Percentiles rank a stretch among this genome's conserved stretches.
These are phyloP conservation scores for Rhimphoctona megacephalus DNA, from an alignment of 2,888 invertebrate species.

Conservation along the genomic window DNA sequence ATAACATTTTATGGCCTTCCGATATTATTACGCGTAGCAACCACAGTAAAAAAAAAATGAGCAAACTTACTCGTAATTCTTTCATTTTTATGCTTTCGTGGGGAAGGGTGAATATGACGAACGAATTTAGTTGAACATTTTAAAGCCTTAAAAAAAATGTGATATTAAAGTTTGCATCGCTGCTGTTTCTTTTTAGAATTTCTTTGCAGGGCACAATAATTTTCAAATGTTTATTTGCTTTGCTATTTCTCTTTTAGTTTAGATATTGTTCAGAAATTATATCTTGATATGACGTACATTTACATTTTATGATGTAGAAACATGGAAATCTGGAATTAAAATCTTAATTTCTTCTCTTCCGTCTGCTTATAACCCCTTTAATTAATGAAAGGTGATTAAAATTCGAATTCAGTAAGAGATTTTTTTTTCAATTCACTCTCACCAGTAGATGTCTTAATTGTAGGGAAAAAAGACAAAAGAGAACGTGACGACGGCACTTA, in stretches of 20 bases:
- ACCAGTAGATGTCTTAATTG: background rate
- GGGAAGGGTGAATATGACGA: background rate
- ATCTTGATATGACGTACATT: background rate
- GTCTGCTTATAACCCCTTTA: background rate
- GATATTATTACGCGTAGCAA: constrained; percentile 39
- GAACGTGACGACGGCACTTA: background rate
- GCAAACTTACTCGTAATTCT: constrained; percentile 10
- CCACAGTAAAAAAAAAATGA: constrained; percentile 18
- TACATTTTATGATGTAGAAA: background rate
- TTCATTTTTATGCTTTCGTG: background rate
- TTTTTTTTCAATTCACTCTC: background rate
- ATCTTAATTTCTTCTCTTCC: background rate
- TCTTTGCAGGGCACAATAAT: background rate
- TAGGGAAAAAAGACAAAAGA: background rate
- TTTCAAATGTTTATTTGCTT: background rate
- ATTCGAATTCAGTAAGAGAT: background rate
- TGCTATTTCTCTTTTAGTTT: background rate
- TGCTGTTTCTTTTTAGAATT: background rate
- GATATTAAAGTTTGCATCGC: background rate
- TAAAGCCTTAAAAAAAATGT: background rate
- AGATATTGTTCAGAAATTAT: background rate
- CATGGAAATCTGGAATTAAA: background rate
- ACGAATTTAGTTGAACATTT: background rate
- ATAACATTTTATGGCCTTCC: constrained; percentile 57
- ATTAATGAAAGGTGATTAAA: background rate